A percentile compares a stretch with the other conserved stretches of the same genome.
These are phyloP conservation scores for Cotesia glomerata DNA, from an alignment of 1,140 invertebrate species.

Conservation along the genomic window DNA sequence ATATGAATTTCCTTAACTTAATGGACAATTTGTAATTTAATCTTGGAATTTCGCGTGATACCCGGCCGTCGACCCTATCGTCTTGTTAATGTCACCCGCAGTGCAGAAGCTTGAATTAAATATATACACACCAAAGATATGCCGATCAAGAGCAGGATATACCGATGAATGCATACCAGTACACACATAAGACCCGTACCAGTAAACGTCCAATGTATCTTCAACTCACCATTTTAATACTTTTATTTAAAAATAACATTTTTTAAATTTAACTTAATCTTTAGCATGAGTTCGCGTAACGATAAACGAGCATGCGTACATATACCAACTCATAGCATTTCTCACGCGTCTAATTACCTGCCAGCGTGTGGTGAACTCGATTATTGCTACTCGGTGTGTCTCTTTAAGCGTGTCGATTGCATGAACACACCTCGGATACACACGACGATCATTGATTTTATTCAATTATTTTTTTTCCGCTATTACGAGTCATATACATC, in stretches of 20 bases:
- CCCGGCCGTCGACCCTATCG: neutral
- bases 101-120: conserved; percentile 22
- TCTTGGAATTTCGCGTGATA: conserved; percentile 18
- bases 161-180: neutral
- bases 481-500: neutral
- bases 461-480: neutral
- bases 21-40: neutral
- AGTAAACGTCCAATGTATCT: neutral
- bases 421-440: neutral
- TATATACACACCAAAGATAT: neutral
- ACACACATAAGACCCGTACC: conserved; percentile 2
- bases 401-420: conserved; percentile 11
- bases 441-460: conserved; percentile 5
- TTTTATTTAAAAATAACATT: conserved; percentile 4
- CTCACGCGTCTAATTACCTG: conserved; percentile 29
- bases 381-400: conserved; percentile 1
- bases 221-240: too few species aligned
- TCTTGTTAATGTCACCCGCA: conserved; percentile 14
- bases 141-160: neutral
- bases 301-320: conserved; percentile 15
- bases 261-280: neutral
- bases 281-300: neutral
- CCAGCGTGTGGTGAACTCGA: conserved; percentile 24
- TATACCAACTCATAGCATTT: neutral
- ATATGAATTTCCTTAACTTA: neutral